Conservation (phyloP, 2,113 vertebrate species). For the Myrmecobius fasciatus region DNA sequence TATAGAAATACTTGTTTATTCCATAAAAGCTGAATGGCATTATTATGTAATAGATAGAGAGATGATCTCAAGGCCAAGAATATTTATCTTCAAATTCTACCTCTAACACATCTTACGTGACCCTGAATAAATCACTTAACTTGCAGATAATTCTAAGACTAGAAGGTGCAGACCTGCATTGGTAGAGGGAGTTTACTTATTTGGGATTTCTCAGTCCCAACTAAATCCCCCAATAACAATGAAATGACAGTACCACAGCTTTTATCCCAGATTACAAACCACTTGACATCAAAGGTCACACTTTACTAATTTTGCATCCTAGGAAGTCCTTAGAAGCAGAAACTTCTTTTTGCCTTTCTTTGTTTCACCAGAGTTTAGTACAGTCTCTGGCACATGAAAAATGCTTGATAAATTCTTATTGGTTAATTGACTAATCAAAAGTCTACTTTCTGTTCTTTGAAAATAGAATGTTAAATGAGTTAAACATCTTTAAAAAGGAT, state of each 20-base stretch:
- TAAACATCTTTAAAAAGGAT: no score
- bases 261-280: not conserved
- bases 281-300: not conserved
- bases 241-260: not conserved
- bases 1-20: no score
- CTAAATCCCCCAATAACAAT: not conserved
- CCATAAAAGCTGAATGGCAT: not conserved
- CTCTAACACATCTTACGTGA: not conserved
- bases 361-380: not conserved
- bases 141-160: not conserved
- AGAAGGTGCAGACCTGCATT: not conserved
- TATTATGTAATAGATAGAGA: not conserved
- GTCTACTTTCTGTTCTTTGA: not conserved
- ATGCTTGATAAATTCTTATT: not conserved
- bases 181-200: not conserved
- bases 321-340: not conserved
- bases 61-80: not conserved
- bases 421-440: not conserved
- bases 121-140: not conserved
- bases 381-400: not conserved
- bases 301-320: not conserved
- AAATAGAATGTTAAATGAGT: no score
- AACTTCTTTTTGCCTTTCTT: not conserved
- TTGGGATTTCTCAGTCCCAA: not conserved
- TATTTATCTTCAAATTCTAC: not conserved